Base-by-base conservation (phyloP, 1,140 invertebrate genomes). In the Harpegnathos saltator region DNA sequence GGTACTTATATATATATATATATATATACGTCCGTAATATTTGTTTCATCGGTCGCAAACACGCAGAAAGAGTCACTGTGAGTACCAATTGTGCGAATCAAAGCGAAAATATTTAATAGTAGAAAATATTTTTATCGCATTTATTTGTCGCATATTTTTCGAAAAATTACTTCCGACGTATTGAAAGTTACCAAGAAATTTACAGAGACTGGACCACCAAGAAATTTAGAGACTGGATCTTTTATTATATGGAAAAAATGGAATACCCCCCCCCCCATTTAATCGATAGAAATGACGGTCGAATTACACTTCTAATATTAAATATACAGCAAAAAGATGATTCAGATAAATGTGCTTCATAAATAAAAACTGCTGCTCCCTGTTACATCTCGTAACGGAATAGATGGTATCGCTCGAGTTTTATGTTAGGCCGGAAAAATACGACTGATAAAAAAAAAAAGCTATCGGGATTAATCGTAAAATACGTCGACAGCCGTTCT, bases 391-490 rank as follows among this genome's bases (percentile, higher is more conserved):
- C 59, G 59, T 5, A 77, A 68, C 63, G 29, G 17, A 68, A 54
- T n/a, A 78, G 74, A 78, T 63, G 68, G 33, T 52, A 66, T 78
- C 63, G 22, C 29, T 24, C 11, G 22, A 44, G 38, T 69, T 78
- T 33, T 78, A 68, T 14, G 62, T 54, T 63, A 63, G 48, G n/a
- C 7, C 17, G 38, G 63, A 78, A 50, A 78, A 68, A 78, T 68
- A 78, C 22, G 74, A 33, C 33, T 56, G 17, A 68, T 38, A 38
- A 22, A 78, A 78, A 78, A 78, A 78, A 56, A 38, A 68, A 56
- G 22, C 22, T 68, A 78, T 68, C 62, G 29, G 50, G 50, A 78
- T 78, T 78, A 78, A 78, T 58, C 75, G 65, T 78, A 78, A 78
- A 78, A 69, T 68, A 78, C 52, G 75, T 56, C 29, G 62, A n/a